Percentiles rank a stretch among this genome's conserved stretches.
phyloP scores from a whole-genome alignment of 2,888 invertebrate genomes.

The Limnephilus lunatus region DNA sequence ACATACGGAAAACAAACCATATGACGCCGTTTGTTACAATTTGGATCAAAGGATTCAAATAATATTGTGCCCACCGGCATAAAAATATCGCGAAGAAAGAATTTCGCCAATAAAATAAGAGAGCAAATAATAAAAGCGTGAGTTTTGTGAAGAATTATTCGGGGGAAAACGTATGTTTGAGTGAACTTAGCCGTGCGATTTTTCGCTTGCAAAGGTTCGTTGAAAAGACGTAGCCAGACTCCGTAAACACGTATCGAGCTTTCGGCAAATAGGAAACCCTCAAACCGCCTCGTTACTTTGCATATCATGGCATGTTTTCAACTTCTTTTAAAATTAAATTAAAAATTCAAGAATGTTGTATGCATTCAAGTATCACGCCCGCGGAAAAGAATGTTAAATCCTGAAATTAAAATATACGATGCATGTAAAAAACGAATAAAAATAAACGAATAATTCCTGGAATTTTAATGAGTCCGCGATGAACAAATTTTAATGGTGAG shows the following conservation, averaged over 20 bases:
- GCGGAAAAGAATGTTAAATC: neutral
- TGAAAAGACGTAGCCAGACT: neutral
- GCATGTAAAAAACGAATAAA: neutral
- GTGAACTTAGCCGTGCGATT: neutral
- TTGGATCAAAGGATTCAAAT: neutral
- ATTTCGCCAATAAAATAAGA: neutral
- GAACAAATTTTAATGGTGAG: neutral
- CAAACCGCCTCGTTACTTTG: neutral
- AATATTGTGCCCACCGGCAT: neutral
- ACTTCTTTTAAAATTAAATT: neutral
- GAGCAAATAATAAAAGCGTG: neutral
- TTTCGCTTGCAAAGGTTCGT: neutral
- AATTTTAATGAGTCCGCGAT: neutral
- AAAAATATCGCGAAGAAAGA: neutral
- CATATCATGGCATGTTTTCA: neutral
- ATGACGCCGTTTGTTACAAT: neutral
- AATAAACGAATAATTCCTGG: neutral
- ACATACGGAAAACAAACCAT: neutral
- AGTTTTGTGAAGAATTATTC: neutral
- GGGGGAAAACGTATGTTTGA: constrained; percentile 3
- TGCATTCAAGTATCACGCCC: neutral
- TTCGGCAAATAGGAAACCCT: neutral
- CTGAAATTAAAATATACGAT: neutral
- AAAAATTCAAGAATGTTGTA: neutral
- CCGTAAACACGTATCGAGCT: constrained; percentile 3